Conservation (phyloP, 2,888 invertebrate species). For the Drosophila monieri region DNA sequence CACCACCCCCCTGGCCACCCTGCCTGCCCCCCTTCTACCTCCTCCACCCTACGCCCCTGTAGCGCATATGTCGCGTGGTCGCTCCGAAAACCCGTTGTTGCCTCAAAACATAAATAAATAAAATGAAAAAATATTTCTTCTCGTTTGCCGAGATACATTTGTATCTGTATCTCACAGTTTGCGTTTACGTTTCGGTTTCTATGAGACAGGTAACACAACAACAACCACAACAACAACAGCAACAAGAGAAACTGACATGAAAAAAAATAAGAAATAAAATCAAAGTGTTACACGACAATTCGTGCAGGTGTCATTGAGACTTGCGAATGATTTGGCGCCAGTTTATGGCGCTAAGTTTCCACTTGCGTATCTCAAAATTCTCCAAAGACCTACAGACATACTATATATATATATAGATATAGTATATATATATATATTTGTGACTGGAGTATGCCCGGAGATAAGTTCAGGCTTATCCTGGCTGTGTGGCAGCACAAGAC, state of each 20-base stretch:
- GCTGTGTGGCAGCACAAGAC: slow-evolving; percentile 1
- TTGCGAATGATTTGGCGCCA: slow-evolving; percentile 79
- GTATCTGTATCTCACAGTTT: slow-evolving; percentile 19
- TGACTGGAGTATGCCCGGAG: slow-evolving; percentile 5
- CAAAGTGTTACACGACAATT: slow-evolving; percentile 78
- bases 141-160: neutral
- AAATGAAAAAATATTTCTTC: slow-evolving; percentile 3
- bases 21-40: too few species aligned
- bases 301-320: slow-evolving; percentile 78
- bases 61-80: slow-evolving; percentile 76
- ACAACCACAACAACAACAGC: neutral
- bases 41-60: slow-evolving; percentile 25
- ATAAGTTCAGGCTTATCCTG: slow-evolving; percentile 32
- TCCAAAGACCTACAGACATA: neutral
- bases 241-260: too few species aligned
- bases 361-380: slow-evolving; percentile 7
- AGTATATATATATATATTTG: slow-evolving; percentile 5
- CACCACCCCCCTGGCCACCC: neutral
- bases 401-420: neutral
- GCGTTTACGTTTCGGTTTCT: slow-evolving; percentile 1
- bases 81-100: slow-evolving; percentile 40
- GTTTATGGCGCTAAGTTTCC: slow-evolving; percentile 60
- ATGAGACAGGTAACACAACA: slow-evolving; percentile 2
- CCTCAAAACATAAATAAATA: slow-evolving; percentile 48
- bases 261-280: slow-evolving; percentile 46